phyloP scores from a whole-genome alignment of 1,140 invertebrate species.

The Mycetomoellerius zeteki region DNA sequence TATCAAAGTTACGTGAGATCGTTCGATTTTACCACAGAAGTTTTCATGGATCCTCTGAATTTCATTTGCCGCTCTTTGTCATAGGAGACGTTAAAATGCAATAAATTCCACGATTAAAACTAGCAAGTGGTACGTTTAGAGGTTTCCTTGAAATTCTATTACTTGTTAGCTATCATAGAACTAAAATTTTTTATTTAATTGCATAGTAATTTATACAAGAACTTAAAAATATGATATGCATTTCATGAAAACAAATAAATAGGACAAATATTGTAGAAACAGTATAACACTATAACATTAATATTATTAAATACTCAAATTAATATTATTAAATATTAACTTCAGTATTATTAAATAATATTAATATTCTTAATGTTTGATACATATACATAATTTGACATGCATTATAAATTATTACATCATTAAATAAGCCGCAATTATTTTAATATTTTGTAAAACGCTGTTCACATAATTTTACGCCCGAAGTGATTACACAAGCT shows the following conservation, averaged over 20 bases:
- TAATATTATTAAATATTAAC: constrained; percentile 18
- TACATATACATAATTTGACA: neutral
- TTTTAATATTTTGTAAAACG: neutral
- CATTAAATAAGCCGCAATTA: neutral
- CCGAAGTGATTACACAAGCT: constrained; percentile 12
- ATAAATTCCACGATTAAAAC: neutral
- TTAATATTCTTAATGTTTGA: constrained; percentile 18
- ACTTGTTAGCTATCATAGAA: neutral
- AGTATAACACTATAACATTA: neutral
- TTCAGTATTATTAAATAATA: constrained; percentile 12
- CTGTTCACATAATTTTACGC: neutral
- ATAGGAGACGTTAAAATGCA: neutral
- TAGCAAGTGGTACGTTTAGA: neutral
- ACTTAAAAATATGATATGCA: neutral
- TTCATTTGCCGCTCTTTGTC: neutral
- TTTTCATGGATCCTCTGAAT: constrained; percentile 33
- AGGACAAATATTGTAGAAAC: neutral
- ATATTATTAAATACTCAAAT: neutral
- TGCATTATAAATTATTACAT: neutral
- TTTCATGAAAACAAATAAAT: neutral
- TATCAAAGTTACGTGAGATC: constrained; percentile 15
- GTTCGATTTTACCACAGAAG: constrained; percentile 36
- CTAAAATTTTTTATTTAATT: neutral
- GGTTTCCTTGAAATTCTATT: neutral
- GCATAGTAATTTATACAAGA: neutral